phyloP scores from a whole-genome alignment of 64 coral and sea anemone species.

The Montipora efflorescens region DNA sequence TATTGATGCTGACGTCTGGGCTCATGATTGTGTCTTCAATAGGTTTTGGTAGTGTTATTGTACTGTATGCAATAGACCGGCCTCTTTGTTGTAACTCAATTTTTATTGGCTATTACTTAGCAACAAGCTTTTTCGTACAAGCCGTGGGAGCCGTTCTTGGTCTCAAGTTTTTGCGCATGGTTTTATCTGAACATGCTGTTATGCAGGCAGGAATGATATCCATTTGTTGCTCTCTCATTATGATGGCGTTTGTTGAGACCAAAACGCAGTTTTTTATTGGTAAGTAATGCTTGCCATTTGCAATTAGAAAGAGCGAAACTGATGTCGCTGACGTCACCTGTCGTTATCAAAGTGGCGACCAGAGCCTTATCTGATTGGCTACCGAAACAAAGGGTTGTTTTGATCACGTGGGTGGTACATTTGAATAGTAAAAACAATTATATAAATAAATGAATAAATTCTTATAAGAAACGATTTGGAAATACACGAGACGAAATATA shows the following conservation, averaged over 20 bases:
- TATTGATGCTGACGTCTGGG: constrained; percentile 85
- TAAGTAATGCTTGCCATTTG: constrained; percentile 3
- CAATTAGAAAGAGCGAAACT: not conserved
- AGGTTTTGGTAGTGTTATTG: constrained; percentile 93
- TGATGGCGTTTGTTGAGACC: constrained; percentile 92
- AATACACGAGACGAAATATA: too few species aligned
- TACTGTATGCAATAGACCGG: constrained; percentile 88
- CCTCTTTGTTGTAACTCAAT: constrained; percentile 94
- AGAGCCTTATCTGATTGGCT: too few species aligned
- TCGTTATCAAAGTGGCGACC: too few species aligned
- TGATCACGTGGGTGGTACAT: too few species aligned
- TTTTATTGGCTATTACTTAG: constrained; percentile 94
- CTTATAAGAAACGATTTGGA: too few species aligned
- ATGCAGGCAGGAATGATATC: constrained; percentile 85
- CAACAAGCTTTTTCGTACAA: constrained; percentile 89
- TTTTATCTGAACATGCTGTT: constrained; percentile 71
- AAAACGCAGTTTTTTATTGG: constrained; percentile 77
- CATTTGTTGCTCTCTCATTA: constrained; percentile 73
- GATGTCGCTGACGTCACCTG: too few species aligned
- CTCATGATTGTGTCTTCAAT: constrained; percentile 95
- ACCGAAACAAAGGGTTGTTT: too few species aligned
- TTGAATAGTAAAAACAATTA: too few species aligned
- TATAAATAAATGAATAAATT: too few species aligned
- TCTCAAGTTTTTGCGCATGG: constrained; percentile 80
- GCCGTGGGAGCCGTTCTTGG: constrained; percentile 87